These are phyloP conservation scores for Mandrillus leucophaeus DNA, from an alignment of 2,113 vertebrate genomes.

Conservation along the genomic window DNA sequence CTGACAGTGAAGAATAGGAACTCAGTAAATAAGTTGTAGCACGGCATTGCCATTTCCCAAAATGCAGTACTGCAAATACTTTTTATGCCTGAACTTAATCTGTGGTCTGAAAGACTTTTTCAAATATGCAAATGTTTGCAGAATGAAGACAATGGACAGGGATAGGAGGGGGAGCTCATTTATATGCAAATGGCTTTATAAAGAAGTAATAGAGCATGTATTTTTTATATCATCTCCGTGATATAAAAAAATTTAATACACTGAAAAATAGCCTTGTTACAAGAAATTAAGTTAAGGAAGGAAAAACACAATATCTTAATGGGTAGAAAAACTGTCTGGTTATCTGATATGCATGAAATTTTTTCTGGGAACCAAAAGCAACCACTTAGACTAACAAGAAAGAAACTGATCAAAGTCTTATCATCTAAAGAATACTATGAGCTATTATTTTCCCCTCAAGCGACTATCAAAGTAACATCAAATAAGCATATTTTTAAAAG, in stretches of 20 bases:
- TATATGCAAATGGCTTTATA: conserved; percentile 56
- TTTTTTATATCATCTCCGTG: not conserved
- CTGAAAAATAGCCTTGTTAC: conserved; percentile 39
- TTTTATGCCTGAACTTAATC: not conserved
- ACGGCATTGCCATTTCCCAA: not conserved
- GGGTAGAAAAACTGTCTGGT: not conserved
- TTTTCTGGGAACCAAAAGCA: not conserved
- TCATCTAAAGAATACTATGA: not conserved
- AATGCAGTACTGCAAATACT: not conserved
- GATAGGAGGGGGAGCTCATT: conserved; percentile 31
- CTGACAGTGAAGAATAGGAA: not conserved
- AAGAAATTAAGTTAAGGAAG: conserved; percentile 59
- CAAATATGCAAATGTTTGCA: conserved; percentile 48
- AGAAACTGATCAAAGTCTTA: conserved; percentile 9
- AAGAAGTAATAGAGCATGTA: conserved; percentile 38
- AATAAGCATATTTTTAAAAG: not conserved
- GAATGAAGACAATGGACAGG: conserved; percentile 35
- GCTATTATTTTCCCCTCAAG: conserved; percentile 6
- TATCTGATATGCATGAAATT: conserved; percentile 14
- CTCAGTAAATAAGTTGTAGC: not conserved
- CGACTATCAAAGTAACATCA: not conserved
- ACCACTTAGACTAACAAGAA: not conserved
- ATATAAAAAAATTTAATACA: conserved; percentile 20
- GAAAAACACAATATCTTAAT: conserved; percentile 53
- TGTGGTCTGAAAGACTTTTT: not conserved